A percentile compares a stretch with the other conserved stretches of the same genome.
phyloP scores from a whole-genome alignment of 2,888 invertebrate genomes.

The Brachyopa scutellaris region DNA sequence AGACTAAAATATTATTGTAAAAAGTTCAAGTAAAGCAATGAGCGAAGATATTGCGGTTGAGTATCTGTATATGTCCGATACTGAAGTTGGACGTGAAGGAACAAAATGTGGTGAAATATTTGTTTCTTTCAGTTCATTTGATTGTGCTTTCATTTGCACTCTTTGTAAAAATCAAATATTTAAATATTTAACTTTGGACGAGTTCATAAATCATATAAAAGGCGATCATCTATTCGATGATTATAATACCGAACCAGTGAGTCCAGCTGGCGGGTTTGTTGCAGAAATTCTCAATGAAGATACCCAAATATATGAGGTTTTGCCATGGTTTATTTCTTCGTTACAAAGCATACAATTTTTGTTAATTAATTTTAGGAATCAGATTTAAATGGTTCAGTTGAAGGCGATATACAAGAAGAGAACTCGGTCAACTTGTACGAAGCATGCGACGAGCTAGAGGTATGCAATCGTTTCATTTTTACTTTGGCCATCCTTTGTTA shows the following conservation, averaged over 20 bases:
- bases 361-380: neutral
- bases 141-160: slow-evolving; percentile 14
- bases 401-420: neutral
- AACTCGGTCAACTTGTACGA: too few species aligned
- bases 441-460: neutral
- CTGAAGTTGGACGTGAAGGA: neutral
- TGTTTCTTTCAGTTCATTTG: neutral
- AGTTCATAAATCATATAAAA: slow-evolving; percentile 19
- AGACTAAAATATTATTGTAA: too few species aligned
- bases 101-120: slow-evolving; percentile 35
- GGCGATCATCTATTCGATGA: neutral
- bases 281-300: neutral
- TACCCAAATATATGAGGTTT: neutral
- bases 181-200: slow-evolving; percentile 19
- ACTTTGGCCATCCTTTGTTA: too few species aligned
- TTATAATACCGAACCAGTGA: neutral
- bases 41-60: neutral
- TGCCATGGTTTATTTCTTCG: neutral
- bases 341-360: neutral
- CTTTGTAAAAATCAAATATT: slow-evolving; percentile 2
- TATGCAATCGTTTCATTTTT: neutral
- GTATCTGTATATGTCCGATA: neutral
- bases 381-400: neutral
- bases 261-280: neutral
- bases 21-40: neutral